Evolutionary conservation across 2,888 invertebrate species (phyloP), one percentile per base, ranked within the genome.

Genomic region (Germaria angustata): DNA sequence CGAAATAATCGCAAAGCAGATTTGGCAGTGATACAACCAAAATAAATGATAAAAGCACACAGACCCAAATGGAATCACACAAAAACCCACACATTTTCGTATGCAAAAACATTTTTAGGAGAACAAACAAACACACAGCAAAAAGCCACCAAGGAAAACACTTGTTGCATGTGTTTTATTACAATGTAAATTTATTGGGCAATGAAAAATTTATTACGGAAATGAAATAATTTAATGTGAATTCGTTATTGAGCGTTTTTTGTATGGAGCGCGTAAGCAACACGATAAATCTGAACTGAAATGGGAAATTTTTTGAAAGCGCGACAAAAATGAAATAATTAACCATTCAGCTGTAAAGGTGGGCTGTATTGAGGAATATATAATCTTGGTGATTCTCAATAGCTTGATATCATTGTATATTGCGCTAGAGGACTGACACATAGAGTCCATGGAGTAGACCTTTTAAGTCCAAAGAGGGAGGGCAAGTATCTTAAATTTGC

Each of bases 1-100:
- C 66, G 39, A 59, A 76, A 68, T 76, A 68, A 76, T 68, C 68
- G 51, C 77, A 78, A 78, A 78, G 69, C 69, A 69, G 69, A 69
- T 69, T 71, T 78, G 69, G 24, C 51, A 61, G 59, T 77, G 41
- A 61, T 77, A 53, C 51, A 69, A 53, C 6, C 44, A 55, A 49
- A 55, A 63, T 34, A 73, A 63, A 32, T 41, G 20, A 63, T 32
- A 71, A 3, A 34, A 22, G 24, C 20, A 34, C 17, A 20, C 20
- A 63, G 0, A 55, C 24, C 24, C 24, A 51, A 9, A 41, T 28
- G 22, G 13, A 55, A 6, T 22, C 39, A 11, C 17, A 55, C 7
- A 41, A 1, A 69, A 3, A 55, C 28, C 32, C 15, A 24, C 32
- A 68, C 63, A 44, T 20, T n/a, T n/a, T n/a, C n/a, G n/a, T n/a